Evolutionary conservation across 2,888 invertebrate species (phyloP).

Genomic region (Euzetes globulus): DNA sequence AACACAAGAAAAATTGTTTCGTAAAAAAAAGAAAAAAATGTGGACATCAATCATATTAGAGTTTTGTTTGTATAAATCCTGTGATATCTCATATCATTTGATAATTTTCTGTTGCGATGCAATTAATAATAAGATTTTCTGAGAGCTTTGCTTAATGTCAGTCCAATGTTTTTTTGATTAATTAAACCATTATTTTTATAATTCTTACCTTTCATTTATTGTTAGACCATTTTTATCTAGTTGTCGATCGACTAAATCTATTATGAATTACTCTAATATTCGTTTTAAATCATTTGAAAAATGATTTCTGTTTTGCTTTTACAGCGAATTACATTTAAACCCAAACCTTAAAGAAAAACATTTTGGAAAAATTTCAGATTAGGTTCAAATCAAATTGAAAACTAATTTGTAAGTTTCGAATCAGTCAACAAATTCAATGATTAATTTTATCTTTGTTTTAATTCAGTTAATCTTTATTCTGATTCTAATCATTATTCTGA

Average conservation of each 20-base stretch:
- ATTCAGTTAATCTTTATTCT: too few species aligned
- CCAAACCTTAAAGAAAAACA: too few species aligned
- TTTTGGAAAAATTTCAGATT: neutral
- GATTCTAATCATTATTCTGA: too few species aligned
- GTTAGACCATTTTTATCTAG: neutral
- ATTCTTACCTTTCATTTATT: neutral
- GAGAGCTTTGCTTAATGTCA: too few species aligned
- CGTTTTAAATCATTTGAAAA: too few species aligned
- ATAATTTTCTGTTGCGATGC: neutral
- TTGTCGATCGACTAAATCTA: too few species aligned
- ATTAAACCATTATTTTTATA: neutral
- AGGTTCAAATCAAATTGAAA: neutral
- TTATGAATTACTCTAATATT: too few species aligned
- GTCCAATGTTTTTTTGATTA: too few species aligned
- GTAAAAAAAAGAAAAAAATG: neutral
- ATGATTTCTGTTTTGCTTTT: too few species aligned
- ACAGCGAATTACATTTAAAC: neutral
- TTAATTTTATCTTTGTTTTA: too few species aligned
- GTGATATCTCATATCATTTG: slow-evolving; percentile 6
- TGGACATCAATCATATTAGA: slow-evolving; percentile 18
- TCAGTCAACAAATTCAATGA: too few species aligned
- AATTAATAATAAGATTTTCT: slow-evolving; percentile 12
- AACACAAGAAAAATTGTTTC: neutral
- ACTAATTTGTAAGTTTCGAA: too few species aligned
- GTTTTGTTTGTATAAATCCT: slow-evolving; percentile 7